Evolutionary conservation across 2,797 vertebrate species (phyloP).

Genomic region (Nothura maculosa): DNA sequence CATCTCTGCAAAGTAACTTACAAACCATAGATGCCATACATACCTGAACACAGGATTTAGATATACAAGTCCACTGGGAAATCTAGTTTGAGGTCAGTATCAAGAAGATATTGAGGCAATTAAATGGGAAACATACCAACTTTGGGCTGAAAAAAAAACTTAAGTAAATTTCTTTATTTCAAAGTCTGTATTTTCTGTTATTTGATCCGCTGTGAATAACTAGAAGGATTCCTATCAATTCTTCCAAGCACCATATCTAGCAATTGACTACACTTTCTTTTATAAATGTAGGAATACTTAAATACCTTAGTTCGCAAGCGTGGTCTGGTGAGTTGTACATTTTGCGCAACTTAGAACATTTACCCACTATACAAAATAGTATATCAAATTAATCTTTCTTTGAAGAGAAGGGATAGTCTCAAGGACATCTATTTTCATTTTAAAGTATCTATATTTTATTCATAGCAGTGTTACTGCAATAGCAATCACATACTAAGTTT

Average conservation of each 20-base stretch:
- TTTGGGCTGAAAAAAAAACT: background rate
- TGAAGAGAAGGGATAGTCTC: background rate
- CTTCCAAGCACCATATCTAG: background rate
- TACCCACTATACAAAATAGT: background rate
- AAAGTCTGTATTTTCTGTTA: background rate
- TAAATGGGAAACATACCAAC: background rate
- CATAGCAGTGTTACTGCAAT: background rate
- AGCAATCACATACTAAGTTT: background rate
- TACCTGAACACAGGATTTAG: background rate
- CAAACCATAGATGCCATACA: background rate
- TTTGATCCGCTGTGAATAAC: background rate
- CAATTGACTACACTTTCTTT: background rate
- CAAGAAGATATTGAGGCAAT: background rate
- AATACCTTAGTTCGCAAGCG: background rate
- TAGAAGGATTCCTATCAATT: background rate
- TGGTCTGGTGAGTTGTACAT: background rate
- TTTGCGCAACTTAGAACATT: background rate
- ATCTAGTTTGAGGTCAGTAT: background rate
- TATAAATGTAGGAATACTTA: background rate
- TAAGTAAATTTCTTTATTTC: background rate
- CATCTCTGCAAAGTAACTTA: background rate
- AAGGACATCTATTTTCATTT: background rate
- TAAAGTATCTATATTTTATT: no score
- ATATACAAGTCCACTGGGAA: background rate
- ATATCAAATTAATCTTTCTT: background rate